phyloP scores from a whole-genome alignment of 2,797 vertebrate species.

The Molossus molossus region DNA sequence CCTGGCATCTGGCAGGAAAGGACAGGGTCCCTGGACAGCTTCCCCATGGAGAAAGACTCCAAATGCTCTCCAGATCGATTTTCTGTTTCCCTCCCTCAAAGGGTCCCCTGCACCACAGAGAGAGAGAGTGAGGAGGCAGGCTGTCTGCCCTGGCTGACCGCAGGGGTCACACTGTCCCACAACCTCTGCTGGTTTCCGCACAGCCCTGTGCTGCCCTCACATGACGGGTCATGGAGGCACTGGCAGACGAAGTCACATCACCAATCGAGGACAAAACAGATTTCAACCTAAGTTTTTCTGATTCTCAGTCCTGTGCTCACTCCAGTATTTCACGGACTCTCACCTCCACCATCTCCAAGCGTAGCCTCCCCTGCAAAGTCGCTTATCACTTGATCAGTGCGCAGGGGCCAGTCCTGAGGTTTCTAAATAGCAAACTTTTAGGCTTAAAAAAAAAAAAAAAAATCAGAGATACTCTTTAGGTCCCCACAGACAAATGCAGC shows the following conservation, averaged over 20 bases:
- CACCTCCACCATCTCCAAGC: too few species aligned
- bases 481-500: not conserved
- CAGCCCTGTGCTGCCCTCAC: not conserved
- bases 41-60: not conserved
- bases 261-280: not conserved
- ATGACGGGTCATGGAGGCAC: rapidly evolving
- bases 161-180: too few species aligned
- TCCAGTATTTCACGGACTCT: not conserved
- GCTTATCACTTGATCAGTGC: not conserved
- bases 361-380: not conserved
- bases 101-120: not conserved
- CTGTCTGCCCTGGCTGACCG: not conserved
- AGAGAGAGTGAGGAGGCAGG: not conserved
- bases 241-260: not conserved
- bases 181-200: not conserved
- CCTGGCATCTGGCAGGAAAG: not conserved
- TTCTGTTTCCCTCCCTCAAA: not conserved
- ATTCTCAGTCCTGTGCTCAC: not conserved
- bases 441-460: not conserved
- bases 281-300: not conserved
- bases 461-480: not conserved
- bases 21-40: not conserved
- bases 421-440: not conserved
- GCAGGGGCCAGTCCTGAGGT: not conserved
- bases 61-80: not conserved